phyloP scores from a whole-genome alignment of 2,888 invertebrate species.

The Leptopilina drosophilae region DNA sequence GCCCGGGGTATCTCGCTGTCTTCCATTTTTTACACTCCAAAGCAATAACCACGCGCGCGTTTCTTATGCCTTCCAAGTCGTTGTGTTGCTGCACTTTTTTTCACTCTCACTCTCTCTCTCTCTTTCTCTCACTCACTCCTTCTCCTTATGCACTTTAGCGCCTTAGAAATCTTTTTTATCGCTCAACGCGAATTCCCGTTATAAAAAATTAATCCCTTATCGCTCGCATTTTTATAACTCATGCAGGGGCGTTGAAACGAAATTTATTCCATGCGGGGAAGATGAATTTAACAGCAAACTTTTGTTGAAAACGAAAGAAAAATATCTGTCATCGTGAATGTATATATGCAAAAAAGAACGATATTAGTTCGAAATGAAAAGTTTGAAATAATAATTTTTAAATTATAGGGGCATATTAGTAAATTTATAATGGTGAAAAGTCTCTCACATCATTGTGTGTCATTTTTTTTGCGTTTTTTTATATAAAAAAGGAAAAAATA shows the following conservation, averaged over 20 bases:
- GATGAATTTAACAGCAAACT: too few relatives aligned
- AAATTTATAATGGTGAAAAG: too few relatives aligned
- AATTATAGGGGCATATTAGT: too few relatives aligned
- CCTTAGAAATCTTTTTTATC: constrained; percentile 35
- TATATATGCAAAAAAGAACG: too few relatives aligned
- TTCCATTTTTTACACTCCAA: constrained; percentile 20
- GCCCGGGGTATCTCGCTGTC: constrained; percentile 31
- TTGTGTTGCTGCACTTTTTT: constrained; percentile 23
- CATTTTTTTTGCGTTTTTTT: neutral
- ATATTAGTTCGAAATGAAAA: too few relatives aligned
- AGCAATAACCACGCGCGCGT: constrained; percentile 37
- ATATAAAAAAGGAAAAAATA: neutral
- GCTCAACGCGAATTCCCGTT: constrained; percentile 21
- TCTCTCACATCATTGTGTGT: neutral
- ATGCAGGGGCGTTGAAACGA: constrained; percentile 13
- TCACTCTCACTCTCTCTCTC: neutral
- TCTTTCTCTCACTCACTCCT: neutral
- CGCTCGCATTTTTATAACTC: constrained; percentile 4
- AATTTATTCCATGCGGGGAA: too few relatives aligned
- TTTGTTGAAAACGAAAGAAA: too few relatives aligned
- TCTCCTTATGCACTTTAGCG: constrained; percentile 21
- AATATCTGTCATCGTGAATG: neutral
- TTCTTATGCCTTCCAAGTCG: constrained; percentile 14
- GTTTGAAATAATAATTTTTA: too few relatives aligned
- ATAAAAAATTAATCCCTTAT: constrained; percentile 34